Base-by-base conservation (phyloP, 2,113 vertebrate genomes). In the Zapornia atra region DNA sequence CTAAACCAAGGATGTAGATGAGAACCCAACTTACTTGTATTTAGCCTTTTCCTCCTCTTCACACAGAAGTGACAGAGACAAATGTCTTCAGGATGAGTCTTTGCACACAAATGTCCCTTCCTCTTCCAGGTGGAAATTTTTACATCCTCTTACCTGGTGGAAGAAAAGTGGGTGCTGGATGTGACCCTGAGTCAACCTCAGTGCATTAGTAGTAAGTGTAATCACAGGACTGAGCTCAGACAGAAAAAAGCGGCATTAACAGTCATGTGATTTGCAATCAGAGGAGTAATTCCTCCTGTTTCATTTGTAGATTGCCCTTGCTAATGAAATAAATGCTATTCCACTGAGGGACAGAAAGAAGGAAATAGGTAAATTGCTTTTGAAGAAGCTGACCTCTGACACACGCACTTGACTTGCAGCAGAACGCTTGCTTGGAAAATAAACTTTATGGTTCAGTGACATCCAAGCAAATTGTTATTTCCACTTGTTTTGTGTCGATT, bases 311-410 rank as follows among this genome's bases (percentile, higher is more conserved):
- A 14, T 63, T 91, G 80, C 44, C n/a, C 53, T 54, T 13, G 11
- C 53, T 84, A 85, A 93, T 54, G 76, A 22, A 86, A 87, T 57
- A 82, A 90, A 83, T 65, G 25, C 40, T 87, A 21, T 79, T 79
- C 73, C 44, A 76, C 77, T 89, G 38, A 28, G 0, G 8, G 80
- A 72, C 31, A 88, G 95, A 96, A 61, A 82, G 70, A 61, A 91
- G 90, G 88, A 94, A 96, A 93, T 15, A 38, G 63, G 70, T 46
- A 61, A 84, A 94, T 70, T 46, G 61, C n/a, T 92, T 92, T 90
- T 69, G 69, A 93, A 82, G 53, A 14, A 73, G 44, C 28, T 90
- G 89, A 75, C 44, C 61, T 78, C 56, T 68, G 64, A 71, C 7
- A 11, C 17, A 36, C 26, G 18, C 33, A 15, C 57, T 71, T 84